Evolutionary conservation across 30 jellyfish, hydroid and myxozoan genomes (phyloP).

Genomic region (Cassiopea xamachana): DNA sequence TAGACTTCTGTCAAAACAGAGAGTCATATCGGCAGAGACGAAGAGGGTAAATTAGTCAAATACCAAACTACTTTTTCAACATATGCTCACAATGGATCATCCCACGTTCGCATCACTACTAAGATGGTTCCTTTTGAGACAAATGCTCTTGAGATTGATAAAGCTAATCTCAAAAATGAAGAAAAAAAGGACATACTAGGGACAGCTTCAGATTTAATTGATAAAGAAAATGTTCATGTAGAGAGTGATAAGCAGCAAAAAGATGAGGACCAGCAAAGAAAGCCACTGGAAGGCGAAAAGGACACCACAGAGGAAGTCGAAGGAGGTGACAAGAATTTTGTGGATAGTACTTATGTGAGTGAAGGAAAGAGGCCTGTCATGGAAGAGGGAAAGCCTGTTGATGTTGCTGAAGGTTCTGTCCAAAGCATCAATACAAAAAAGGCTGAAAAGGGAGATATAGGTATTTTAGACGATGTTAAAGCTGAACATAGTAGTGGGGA

Average conservation of each 20-base stretch:
- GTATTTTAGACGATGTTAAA: background rate
- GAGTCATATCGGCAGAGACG: conserved; percentile 56
- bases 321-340: background rate
- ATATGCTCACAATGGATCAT: conserved; percentile 5
- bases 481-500: background rate
- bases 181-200: background rate
- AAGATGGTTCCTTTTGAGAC: conserved; percentile 45
- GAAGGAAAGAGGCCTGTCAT: too few relatives aligned
- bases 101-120: conserved; percentile 37
- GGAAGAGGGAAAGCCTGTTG: too few relatives aligned
- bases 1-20: conserved; percentile 25
- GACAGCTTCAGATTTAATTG: background rate
- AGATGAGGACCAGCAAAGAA: background rate
- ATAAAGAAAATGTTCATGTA: background rate
- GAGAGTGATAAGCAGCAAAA: background rate
- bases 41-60: conserved; percentile 52
- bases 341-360: background rate
- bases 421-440: background rate
- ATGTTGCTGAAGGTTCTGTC: too few relatives aligned
- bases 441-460: conserved; percentile 6
- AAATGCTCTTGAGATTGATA: conserved; percentile 33
- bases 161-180: conserved; percentile 4
- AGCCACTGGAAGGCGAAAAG: background rate
- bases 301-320: background rate
- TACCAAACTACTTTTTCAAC: conserved; percentile 54